Evolutionary conservation across 2,888 invertebrate species (phyloP), one percentile per base, ranked within the genome.

Genomic region (Brenthis daphne): DNA sequence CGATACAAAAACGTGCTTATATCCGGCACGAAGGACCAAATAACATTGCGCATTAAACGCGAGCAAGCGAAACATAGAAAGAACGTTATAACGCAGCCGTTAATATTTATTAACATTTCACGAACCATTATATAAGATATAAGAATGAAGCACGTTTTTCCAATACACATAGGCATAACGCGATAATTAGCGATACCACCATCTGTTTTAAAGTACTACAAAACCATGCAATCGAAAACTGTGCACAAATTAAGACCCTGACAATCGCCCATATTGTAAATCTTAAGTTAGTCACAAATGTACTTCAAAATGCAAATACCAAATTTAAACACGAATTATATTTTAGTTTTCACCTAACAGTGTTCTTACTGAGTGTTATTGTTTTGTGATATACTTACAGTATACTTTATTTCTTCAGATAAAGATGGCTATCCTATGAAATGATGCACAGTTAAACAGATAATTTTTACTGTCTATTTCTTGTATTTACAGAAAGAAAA

Each of bases 391-490:
- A 93, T 93, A 92, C 92, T 93, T 93, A 93, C 93, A 93, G 93
- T 89, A 91, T 87, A 90, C 86, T 84, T 92, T 90, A 93, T 91
- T 90, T 93, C 93, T 93, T 93, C 93, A 92, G 89, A 92, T 91
- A 93, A 90, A 93, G 94, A 93, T 93, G 94, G 94, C 94, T 94
- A 94, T 95, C 95, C 95, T 95, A 95, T 94, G 94, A 94, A 94
- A 94, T 94, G 94, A 94, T 94, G 94, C 94, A 95, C 94, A 95
- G 95, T 95, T 95, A 95, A 95, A 95, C 94, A 95, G 94, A 95
- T 95, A 94, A 94, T 95, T 94, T 95, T 94, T 95, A 94, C 93
- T 93, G 89, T 86, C 92, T 88, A 89, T 91, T 90, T 90, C 86
- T 90, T 90, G 89, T 92, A 92, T 93, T 92, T 90, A 92, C 90